Evolutionary conservation across 2,888 invertebrate species (phyloP).

Genomic region (Drosophila eohydei): DNA sequence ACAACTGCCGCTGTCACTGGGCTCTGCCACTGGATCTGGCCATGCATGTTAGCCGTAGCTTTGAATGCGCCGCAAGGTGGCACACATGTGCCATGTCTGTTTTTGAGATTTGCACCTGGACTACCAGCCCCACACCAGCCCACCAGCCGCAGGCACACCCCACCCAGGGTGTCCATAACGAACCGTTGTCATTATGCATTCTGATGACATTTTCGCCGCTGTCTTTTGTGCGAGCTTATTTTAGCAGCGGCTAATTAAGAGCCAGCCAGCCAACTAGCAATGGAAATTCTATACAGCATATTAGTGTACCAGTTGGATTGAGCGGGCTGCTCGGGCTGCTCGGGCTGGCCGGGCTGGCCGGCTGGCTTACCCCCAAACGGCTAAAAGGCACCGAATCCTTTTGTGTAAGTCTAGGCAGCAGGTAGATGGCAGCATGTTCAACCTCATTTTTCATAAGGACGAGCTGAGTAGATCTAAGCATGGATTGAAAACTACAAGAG

Average conservation of each 20-base stretch:
- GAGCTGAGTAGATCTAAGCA: background rate
- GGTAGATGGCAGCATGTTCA: background rate
- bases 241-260: slow-evolving; percentile 73
- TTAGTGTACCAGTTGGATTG: slow-evolving; percentile 24
- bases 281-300: slow-evolving; percentile 64
- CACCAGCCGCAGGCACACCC: slow-evolving; percentile 21
- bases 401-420: slow-evolving; percentile 1
- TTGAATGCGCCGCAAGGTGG: slow-evolving; percentile 66
- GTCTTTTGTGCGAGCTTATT: slow-evolving; percentile 70
- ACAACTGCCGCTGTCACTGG: slow-evolving; percentile 54
- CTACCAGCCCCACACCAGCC: slow-evolving; percentile 7
- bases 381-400: background rate
- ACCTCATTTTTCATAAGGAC: background rate
- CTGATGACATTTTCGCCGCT: slow-evolving; percentile 78
- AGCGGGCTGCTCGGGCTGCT: no score
- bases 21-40: slow-evolving; percentile 30
- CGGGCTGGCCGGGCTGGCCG: no score
- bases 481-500: background rate
- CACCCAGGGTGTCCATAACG: slow-evolving; percentile 36
- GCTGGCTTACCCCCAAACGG: background rate
- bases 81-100: slow-evolving; percentile 64
- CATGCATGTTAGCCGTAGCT: slow-evolving; percentile 52
- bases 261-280: slow-evolving; percentile 49
- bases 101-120: slow-evolving; percentile 65
- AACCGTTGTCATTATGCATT: slow-evolving; percentile 79